phyloP scores from a whole-genome alignment of 2,797 vertebrate genomes.

The Lemur catta region DNA sequence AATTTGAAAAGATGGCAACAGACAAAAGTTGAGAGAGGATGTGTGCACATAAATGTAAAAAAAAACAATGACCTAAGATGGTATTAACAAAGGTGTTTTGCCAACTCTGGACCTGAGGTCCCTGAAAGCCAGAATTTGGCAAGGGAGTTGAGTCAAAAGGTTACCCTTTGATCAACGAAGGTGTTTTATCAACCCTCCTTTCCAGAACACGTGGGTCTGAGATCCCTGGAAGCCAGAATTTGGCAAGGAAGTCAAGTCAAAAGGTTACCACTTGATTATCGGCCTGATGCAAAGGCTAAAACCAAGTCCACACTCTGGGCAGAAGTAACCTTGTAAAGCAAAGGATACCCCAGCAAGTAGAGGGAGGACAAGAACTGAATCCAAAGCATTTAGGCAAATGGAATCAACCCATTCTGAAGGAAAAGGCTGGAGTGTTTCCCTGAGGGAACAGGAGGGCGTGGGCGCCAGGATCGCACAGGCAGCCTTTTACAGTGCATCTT shows the following conservation, averaged over 20 bases:
- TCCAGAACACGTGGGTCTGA: constrained; percentile 2
- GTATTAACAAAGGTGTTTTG: not conserved
- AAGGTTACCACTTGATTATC: not conserved
- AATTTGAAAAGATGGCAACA: constrained; percentile 8
- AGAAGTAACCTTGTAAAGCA: not conserved
- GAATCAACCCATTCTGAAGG: not conserved
- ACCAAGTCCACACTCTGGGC: not conserved
- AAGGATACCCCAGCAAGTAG: not conserved
- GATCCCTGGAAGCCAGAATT: not conserved
- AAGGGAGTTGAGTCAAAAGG: not conserved
- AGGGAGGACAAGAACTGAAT: not conserved
- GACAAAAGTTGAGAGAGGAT: not conserved
- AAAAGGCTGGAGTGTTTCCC: not conserved
- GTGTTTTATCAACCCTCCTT: not conserved
- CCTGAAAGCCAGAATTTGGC: not conserved
- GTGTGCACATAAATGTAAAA: not conserved
- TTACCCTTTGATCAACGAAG: not conserved
- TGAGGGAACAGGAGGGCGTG: not conserved
- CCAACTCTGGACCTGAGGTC: not conserved
- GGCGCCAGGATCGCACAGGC: not conserved
- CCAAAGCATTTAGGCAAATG: not conserved
- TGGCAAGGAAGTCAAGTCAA: not conserved
- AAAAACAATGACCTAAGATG: not conserved
- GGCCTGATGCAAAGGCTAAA: not conserved
- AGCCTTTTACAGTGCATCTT: not conserved